phyloP scores from a whole-genome alignment of 2,888 invertebrate genomes.

The Philereme vetulata region DNA sequence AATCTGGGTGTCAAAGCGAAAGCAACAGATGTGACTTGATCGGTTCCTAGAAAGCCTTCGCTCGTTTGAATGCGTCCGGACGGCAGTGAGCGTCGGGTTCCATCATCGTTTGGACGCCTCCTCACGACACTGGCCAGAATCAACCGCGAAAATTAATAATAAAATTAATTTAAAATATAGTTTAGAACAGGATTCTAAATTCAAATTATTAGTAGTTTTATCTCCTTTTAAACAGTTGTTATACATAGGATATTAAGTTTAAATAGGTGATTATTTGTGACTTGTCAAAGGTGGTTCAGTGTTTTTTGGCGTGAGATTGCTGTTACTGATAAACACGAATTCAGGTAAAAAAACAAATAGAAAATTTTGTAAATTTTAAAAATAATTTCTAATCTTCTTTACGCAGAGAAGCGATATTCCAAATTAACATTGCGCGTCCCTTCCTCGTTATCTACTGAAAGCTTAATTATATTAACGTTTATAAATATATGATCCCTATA shows the following conservation, averaged over 20 bases:
- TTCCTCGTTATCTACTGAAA: no score
- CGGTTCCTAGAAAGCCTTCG: conserved; percentile 22
- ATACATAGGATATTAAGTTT: no score
- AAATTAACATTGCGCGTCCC: no score
- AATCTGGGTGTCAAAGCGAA: conserved; percentile 42
- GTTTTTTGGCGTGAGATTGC: conserved; percentile 13
- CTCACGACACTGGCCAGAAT: conserved; percentile 27
- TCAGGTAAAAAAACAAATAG: no score
- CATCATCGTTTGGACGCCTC: conserved; percentile 60
- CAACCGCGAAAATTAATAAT: conserved; percentile 52
- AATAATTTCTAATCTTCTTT: no score
- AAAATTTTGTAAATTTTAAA: no score
- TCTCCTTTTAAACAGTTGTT: not conserved
- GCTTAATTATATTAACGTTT: no score
- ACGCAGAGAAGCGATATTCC: no score
- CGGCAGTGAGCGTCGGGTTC: conserved; percentile 62
- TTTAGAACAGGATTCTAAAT: not conserved
- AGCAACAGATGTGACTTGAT: conserved; percentile 53
- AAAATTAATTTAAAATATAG: conserved; percentile 14
- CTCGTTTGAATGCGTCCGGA: conserved; percentile 39
- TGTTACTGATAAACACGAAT: conserved; percentile 2
- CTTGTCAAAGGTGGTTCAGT: not conserved
- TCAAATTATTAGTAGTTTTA: conserved; percentile 12
- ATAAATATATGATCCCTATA: no score
- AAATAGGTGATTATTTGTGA: no score